These are phyloP conservation scores for Hirtodrosophila confusa DNA, from an alignment of 2,888 invertebrate species.

Conservation along the genomic window DNA sequence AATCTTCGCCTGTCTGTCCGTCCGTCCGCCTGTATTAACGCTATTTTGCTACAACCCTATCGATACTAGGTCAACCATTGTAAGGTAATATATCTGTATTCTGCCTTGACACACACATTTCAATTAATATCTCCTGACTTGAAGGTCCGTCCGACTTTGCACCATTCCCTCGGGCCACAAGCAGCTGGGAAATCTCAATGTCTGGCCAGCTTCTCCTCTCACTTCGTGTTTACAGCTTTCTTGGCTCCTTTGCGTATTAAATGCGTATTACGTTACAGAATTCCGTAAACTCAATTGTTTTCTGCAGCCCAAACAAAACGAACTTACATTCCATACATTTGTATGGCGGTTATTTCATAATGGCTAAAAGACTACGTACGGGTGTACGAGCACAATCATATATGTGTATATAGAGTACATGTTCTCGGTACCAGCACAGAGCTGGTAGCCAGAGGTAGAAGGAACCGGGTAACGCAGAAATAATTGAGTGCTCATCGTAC, in stretches of 20 bases:
- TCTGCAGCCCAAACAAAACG: constrained; percentile 45
- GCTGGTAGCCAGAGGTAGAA: constrained; percentile 35
- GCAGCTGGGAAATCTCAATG: constrained; percentile 4
- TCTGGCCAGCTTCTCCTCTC: not conserved
- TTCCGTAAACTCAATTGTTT: constrained; percentile 53
- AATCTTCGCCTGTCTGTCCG: no score
- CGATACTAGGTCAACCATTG: no score
- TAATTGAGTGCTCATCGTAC: constrained; percentile 62
- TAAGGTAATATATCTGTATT: no score
- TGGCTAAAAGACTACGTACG: constrained; percentile 17
- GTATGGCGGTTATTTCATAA: constrained; percentile 32
- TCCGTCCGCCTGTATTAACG: no score
- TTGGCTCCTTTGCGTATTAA: constrained; percentile 50
- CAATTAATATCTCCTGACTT: no score
- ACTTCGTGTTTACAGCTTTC: not conserved
- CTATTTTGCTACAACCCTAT: no score
- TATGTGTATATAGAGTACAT: not conserved
- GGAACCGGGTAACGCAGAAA: constrained; percentile 59
- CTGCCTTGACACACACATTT: no score
- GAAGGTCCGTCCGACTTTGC: not conserved
- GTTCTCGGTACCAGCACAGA: no score
- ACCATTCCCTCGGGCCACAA: not conserved
- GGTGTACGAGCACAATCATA: not conserved
- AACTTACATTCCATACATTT: constrained; percentile 31
- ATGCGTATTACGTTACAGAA: constrained; percentile 53